Evolutionary conservation across 1,140 invertebrate genomes (phyloP).

Genomic region (Papilio machaon): DNA sequence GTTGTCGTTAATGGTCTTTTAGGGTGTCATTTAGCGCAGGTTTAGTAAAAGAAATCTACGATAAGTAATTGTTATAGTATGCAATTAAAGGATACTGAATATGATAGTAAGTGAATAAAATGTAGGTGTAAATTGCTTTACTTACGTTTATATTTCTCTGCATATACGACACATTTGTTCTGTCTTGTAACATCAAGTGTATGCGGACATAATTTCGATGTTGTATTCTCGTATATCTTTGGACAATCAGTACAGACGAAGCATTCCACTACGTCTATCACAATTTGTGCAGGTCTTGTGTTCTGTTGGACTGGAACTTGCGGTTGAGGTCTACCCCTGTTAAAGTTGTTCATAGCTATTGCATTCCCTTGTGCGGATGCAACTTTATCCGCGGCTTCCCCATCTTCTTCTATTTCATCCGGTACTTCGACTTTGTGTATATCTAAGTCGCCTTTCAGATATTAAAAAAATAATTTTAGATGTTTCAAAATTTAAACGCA

Average conservation of each 20-base stretch:
- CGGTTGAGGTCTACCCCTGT: background rate
- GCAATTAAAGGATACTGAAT: too few species aligned
- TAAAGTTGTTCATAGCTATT: background rate
- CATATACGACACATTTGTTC: constrained; percentile 59
- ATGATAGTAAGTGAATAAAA: too few species aligned
- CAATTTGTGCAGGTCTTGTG: background rate
- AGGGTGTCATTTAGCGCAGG: too few species aligned
- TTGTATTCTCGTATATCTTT: constrained; percentile 43
- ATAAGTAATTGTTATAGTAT: too few species aligned
- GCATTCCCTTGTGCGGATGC: constrained; percentile 21
- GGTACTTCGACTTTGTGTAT: constrained; percentile 36
- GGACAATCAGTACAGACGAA: constrained; percentile 60
- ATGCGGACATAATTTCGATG: constrained; percentile 57
- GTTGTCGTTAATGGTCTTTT: too few species aligned
- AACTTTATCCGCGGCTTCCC: constrained; percentile 32
- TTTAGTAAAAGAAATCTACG: too few species aligned
- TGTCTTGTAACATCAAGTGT: constrained; percentile 49
- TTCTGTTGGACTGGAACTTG: constrained; percentile 21
- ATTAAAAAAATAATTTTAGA: background rate
- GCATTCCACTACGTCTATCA: constrained; percentile 49
- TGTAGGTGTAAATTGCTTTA: constrained; percentile 13
- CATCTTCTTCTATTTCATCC: constrained; percentile 42
- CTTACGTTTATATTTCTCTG: constrained; percentile 65
- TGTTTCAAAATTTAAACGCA: background rate
- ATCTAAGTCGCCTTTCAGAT: constrained; percentile 18